Base-by-base conservation (phyloP, 23 tunicate genomes). In the Ascidia mentula region DNA sequence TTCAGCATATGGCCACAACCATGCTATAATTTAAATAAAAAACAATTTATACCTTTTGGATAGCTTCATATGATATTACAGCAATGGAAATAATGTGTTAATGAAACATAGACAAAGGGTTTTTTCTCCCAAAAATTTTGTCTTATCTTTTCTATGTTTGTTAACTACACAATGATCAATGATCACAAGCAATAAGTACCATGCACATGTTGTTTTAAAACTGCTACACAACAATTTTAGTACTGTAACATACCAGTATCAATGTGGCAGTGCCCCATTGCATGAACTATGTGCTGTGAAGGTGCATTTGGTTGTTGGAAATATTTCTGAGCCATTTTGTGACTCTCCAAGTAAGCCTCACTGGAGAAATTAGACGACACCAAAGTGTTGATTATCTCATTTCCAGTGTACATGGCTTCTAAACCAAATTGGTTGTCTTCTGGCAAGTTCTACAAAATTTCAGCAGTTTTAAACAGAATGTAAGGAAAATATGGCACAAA, bases 251-350 rank as follows among this genome's bases (percentile, higher is more conserved):
- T 59, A 87, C 90, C 90, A 35, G 84, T 59, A 73, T 87, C 90
- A 40, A 87, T 87, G 74, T 87, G 90, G 37, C 90, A 87, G 60
- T 87, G 90, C 0, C 90, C 90, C 80, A 87, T 87, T 18, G 80
- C 85, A 80, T 87, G 79, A 13, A 80, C 80, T 26, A 31, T 26
- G 59, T 87, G 90, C 65, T 87, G 80, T 26, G 60, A 46, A 31
- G 73, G 40, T 3, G 73, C 46, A 31, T 60, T 75, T 9, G 31
- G 28, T 37, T 39, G 36, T 32, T 34, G 36, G 77, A 87, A 87
- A 40, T 69, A 87, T 37, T 59, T 31, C 38, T 80, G 7, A 9
- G 84, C 46, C n/a, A 80, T 40, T 22, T 40, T 31, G 26, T 46
- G 75, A 15, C 80, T 76, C 61, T 39, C 76, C n/a, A 61, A 31